Conservation (phyloP, 2,888 invertebrate genomes). For the Hydrotaea diabolus region DNA sequence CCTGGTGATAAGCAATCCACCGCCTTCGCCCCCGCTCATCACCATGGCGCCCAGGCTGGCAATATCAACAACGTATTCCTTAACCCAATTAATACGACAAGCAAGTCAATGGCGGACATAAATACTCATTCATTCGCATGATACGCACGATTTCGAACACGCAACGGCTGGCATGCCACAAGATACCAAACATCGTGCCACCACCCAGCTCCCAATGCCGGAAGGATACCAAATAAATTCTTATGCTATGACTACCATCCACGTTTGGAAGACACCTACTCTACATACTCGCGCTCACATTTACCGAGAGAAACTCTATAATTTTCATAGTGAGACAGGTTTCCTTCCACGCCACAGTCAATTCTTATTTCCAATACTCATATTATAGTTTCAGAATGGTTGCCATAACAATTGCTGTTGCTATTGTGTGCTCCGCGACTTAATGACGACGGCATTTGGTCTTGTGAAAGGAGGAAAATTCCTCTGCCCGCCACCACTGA, state of each 20-base stretch:
- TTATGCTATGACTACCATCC: conserved; percentile 11
- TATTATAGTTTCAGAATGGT: conserved; percentile 7
- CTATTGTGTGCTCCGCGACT: background rate
- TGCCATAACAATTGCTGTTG: conserved; percentile 44
- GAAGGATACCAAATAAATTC: conserved; percentile 45
- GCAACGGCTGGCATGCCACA: background rate
- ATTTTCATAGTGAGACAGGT: conserved; percentile 52
- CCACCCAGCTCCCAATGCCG: conserved; percentile 4
- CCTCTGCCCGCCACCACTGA: background rate
- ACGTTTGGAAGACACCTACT: background rate
- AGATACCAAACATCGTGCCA: background rate
- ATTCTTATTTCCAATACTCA: background rate
- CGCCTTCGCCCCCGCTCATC: background rate
- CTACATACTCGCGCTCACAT: no score
- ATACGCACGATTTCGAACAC: conserved; percentile 24
- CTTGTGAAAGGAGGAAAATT: background rate
- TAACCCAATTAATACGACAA: conserved; percentile 24
- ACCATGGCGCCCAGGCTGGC: background rate
- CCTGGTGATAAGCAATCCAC: conserved; percentile 39
- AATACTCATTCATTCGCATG: background rate
- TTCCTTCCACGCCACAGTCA: background rate
- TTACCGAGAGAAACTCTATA: conserved; percentile 19
- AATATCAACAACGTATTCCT: background rate
- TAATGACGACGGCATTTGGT: background rate
- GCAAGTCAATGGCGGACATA: background rate